Base-by-base conservation (phyloP, 2,797 vertebrate genomes). In the Pangasius macronema region DNA sequence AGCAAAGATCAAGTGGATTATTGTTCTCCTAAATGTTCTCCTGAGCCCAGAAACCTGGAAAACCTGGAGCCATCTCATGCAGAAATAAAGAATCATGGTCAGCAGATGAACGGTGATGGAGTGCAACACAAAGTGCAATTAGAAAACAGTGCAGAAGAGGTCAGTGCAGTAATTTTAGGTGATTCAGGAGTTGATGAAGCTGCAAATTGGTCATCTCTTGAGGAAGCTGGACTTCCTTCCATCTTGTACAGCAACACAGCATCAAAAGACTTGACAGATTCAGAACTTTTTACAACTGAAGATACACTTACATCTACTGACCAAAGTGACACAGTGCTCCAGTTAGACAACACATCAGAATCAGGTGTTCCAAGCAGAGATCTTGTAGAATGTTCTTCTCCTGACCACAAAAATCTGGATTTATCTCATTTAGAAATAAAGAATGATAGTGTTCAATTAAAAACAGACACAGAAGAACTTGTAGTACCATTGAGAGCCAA, bases 211-310 rank as follows among this genome's bases (percentile, higher is more conserved):
- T 68, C 76, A 42, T 36, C 14, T 63, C 20, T 53, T 55, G 42
- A 63, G 16, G 89, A 87, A 91, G n/a, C 88, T 89, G 90, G 70
- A 82, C 83, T 89, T 91, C 84, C 85, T 89, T 55, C 24, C 13
- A 24, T 8, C 57, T 6, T 61, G 10, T 27, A 49, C 11, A n/a
- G 5, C 11, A 46, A 11, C 14, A 42, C 11, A 20, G 24, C 14
- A 39, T 83, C 82, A 53, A 55, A 70, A 36, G 46, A 70, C 7
- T 30, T 11, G 7, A 42, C 5, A 22, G 30, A 72, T 73, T 72
- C 33, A 65, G 27, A 18, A 30, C 24, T 49, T 82, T 82, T 46
- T 63, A 20, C 39, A 20, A 27, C 77, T 39, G n/a, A 65, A 65
- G 59, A 82, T 46, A 30, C 2, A 46, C 39, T 30, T 49, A 30